These are phyloP conservation scores for Tachysurus fulvidraco DNA, from an alignment of 2,113 vertebrate species.

Conservation along the genomic window DNA sequence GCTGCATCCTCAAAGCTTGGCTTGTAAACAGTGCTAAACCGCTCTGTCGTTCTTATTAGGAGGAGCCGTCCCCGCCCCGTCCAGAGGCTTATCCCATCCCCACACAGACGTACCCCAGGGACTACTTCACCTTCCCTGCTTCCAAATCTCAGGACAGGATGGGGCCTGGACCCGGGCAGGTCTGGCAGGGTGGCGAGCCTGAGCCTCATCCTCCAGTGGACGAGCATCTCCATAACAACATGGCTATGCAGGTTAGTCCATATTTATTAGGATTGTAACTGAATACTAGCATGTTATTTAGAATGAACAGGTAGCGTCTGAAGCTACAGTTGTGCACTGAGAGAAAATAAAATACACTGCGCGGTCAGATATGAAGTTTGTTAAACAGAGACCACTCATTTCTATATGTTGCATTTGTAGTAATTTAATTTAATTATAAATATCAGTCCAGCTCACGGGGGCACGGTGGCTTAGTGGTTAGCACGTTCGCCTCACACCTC, in stretches of 20 bases:
- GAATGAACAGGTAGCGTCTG: too few species aligned
- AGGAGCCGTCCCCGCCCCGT: conserved; percentile 81
- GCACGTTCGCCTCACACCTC: too few species aligned
- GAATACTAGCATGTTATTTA: too few species aligned
- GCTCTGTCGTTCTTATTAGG: conserved; percentile 69
- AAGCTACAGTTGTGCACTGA: too few species aligned
- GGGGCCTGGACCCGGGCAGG: conserved; percentile 75
- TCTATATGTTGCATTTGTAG: background rate
- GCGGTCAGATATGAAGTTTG: too few species aligned
- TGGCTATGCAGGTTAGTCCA: conserved; percentile 78
- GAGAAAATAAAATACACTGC: too few species aligned
- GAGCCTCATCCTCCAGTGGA: conserved; percentile 81
- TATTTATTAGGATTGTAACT: too few species aligned
- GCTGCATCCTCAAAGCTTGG: background rate
- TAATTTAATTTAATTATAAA: background rate
- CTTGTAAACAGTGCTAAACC: background rate
- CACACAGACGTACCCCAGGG: conserved; percentile 92
- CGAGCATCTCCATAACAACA: conserved; percentile 75
- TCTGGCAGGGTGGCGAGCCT: conserved; percentile 86
- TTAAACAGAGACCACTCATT: too few species aligned
- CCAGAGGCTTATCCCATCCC: conserved; percentile 97
- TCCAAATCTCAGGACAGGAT: conserved; percentile 91
- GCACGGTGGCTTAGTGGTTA: too few species aligned
- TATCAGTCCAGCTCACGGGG: background rate
- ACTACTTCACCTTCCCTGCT: conserved; percentile 96